These are phyloP conservation scores for Aphelenchoides bicaudatus DNA, from an alignment of 2,888 invertebrate genomes.

Conservation along the genomic window DNA sequence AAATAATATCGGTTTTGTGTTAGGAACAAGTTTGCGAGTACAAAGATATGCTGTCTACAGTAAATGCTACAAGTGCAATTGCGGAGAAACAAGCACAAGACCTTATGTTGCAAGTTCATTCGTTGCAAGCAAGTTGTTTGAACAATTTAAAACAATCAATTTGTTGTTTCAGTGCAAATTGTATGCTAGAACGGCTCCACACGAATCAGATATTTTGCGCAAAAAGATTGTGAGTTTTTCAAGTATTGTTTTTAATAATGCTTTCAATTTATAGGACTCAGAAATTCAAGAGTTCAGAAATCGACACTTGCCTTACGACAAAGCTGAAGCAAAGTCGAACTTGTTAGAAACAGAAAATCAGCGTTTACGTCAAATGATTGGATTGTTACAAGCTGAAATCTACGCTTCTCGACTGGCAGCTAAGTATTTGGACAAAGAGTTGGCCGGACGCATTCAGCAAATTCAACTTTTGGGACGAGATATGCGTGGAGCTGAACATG, in stretches of 20 bases:
- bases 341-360: constrained; percentile 56
- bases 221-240: constrained; percentile 62
- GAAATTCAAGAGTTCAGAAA: constrained; percentile 62
- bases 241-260: neutral
- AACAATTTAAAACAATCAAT: constrained; percentile 31
- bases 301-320: constrained; percentile 50
- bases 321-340: constrained; percentile 45
- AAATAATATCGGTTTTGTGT: constrained; percentile 40
- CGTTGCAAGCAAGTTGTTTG: constrained; percentile 42
- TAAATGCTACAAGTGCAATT: constrained; percentile 68
- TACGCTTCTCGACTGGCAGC: constrained; percentile 80
- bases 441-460: constrained; percentile 72
- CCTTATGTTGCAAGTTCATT: constrained; percentile 65
- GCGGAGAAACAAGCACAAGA: constrained; percentile 70
- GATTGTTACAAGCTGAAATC: constrained; percentile 76
- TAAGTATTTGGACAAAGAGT: constrained; percentile 75
- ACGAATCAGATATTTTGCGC: constrained; percentile 65
- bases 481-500: constrained; percentile 75
- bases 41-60: constrained; percentile 73
- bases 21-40: constrained; percentile 77
- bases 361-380: constrained; percentile 70
- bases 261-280: constrained; percentile 62
- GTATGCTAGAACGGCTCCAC: constrained; percentile 60
- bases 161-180: constrained; percentile 60
- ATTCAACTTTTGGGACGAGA: constrained; percentile 76